A percentile compares a stretch with the other conserved stretches of the same genome.
These are phyloP conservation scores for Agrochola litura DNA, from an alignment of 2,888 invertebrate genomes.

Conservation along the genomic window DNA sequence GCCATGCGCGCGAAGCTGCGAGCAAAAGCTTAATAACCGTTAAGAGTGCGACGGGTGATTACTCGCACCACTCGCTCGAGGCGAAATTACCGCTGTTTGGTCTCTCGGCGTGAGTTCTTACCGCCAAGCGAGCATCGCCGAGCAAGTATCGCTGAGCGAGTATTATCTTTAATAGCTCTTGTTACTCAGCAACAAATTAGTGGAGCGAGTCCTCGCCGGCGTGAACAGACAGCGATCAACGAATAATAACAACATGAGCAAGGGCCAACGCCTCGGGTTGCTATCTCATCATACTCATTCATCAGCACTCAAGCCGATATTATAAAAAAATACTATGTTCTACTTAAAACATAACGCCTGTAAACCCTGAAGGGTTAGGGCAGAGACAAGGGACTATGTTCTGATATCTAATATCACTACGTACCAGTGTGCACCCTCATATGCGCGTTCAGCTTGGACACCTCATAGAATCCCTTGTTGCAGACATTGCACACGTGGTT, in stretches of 20 bases:
- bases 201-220: too few relatives aligned
- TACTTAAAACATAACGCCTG: background rate
- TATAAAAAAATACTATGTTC: background rate
- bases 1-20: background rate
- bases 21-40: background rate
- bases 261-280: background rate
- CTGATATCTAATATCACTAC: constrained; percentile 1
- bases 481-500: constrained; percentile 87
- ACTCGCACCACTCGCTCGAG: too few relatives aligned
- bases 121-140: too few relatives aligned
- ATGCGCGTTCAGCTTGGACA: constrained; percentile 89
- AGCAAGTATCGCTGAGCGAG: too few relatives aligned
- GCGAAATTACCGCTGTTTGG: too few relatives aligned
- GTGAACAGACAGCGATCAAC: too few relatives aligned
- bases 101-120: too few relatives aligned
- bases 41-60: too few relatives aligned
- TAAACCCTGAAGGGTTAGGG: background rate
- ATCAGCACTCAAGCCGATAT: background rate
- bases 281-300: background rate
- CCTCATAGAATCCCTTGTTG: constrained; percentile 88
- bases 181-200: too few relatives aligned
- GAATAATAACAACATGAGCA: background rate
- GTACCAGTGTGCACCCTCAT: constrained; percentile 88
- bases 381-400: background rate
- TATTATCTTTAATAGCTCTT: too few relatives aligned